phyloP scores from a whole-genome alignment of 2,888 invertebrate species.

The Idaea straminata region DNA sequence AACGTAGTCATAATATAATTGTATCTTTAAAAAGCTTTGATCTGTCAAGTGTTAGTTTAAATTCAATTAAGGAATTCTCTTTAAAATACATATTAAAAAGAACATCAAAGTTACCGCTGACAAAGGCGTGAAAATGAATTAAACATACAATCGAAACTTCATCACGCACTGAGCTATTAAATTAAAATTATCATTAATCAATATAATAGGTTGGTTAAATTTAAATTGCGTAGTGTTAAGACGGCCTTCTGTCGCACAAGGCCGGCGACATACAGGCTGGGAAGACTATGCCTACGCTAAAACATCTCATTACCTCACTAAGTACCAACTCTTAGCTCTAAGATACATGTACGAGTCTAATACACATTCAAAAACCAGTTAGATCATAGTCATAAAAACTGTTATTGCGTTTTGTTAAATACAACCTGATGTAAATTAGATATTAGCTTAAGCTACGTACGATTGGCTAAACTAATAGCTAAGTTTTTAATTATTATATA shows the following conservation, averaged over 20 bases:
- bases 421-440: not conserved
- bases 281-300: slow-evolving; percentile 28
- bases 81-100: not conserved
- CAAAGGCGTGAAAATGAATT: slow-evolving; percentile 14
- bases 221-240: slow-evolving; percentile 38
- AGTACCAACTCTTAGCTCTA: slow-evolving; percentile 12
- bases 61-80: not conserved
- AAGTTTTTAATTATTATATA: too few relatives aligned
- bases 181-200: slow-evolving; percentile 47
- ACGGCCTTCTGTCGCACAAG: slow-evolving; percentile 62
- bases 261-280: slow-evolving; percentile 68
- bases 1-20: not conserved
- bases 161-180: slow-evolving; percentile 38
- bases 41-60: not conserved
- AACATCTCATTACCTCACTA: slow-evolving; percentile 3
- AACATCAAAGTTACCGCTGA: not conserved
- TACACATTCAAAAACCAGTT: not conserved
- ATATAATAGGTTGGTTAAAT: slow-evolving; percentile 41
- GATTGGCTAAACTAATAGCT: too few relatives aligned
- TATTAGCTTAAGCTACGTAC: too few relatives aligned
- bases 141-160: slow-evolving; percentile 20
- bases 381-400: not conserved
- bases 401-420: not conserved
- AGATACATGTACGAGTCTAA: not conserved
- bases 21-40: not conserved